phyloP scores from a whole-genome alignment of 2,113 vertebrate species.

The Mystacornis crossleyi region DNA sequence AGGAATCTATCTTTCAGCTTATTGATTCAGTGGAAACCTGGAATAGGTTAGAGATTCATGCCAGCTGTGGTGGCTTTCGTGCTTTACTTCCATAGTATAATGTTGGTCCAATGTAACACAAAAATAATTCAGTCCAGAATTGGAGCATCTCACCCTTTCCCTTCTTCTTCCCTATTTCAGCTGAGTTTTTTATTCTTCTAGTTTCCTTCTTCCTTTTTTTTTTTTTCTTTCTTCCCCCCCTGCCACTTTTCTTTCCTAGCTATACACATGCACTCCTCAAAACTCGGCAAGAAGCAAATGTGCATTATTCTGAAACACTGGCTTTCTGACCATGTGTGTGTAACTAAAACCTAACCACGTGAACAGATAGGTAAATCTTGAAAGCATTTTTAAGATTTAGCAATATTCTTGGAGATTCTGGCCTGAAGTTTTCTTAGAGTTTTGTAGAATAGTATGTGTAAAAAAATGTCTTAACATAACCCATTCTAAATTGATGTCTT shows the following conservation, averaged over 20 bases:
- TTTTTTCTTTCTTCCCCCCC: accelerated
- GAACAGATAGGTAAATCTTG: background rate
- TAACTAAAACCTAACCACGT: background rate
- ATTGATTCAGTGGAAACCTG: background rate
- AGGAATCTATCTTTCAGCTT: background rate
- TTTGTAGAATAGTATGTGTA: background rate
- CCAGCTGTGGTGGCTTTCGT: background rate
- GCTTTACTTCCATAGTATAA: accelerated
- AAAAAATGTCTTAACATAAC: background rate
- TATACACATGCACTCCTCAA: background rate
- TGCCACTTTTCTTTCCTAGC: accelerated
- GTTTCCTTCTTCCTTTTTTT: background rate
- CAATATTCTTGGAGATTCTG: background rate
- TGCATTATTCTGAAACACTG: background rate
- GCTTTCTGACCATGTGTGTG: background rate
- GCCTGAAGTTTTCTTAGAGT: background rate
- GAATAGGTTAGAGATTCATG: background rate
- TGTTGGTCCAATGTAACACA: background rate
- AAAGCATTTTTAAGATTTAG: background rate
- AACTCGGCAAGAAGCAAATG: background rate
- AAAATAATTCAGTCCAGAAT: background rate
- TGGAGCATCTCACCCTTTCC: background rate
- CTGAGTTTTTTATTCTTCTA: background rate
- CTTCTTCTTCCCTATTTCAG: background rate
- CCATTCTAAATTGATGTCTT: background rate